phyloP scores from a whole-genome alignment of 2,888 invertebrate species.

The Lasius fuliginosus region DNA sequence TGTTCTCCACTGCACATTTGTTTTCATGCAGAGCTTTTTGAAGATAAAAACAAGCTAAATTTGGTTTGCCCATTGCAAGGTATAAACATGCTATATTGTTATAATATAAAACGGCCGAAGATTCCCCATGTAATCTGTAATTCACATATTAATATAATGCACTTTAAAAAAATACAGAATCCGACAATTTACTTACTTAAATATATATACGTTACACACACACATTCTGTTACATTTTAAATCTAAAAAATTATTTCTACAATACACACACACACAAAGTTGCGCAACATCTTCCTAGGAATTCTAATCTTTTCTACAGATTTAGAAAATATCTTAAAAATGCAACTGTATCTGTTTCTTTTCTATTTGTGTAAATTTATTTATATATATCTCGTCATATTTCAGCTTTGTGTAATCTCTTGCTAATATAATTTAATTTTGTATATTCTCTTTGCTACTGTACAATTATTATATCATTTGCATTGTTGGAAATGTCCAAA shows the following conservation, averaged over 20 bases:
- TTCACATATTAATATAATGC: conserved; percentile 65
- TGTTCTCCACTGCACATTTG: conserved; percentile 85
- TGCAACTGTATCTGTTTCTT: background rate
- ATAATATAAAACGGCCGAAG: conserved; percentile 89
- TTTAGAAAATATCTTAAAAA: background rate
- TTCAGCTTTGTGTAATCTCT: background rate
- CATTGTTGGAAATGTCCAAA: background rate
- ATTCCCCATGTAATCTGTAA: conserved; percentile 88
- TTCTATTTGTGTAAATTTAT: background rate
- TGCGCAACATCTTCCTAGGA: background rate
- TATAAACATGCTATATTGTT: conserved; percentile 95
- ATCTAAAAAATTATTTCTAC: background rate
- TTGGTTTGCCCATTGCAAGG: conserved; percentile 93
- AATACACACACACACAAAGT: background rate
- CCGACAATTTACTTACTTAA: background rate
- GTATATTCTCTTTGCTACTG: background rate
- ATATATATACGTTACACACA: background rate
- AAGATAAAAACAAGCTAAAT: conserved; percentile 93
- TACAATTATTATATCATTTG: background rate
- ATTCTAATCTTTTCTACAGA: background rate
- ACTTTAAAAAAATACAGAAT: background rate
- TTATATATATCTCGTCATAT: background rate
- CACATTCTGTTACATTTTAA: background rate
- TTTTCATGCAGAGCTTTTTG: conserved; percentile 93
- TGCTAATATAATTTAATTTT: background rate